Evolutionary conservation across 2,888 invertebrate genomes (phyloP).

Genomic region (Orchestes rusci): DNA sequence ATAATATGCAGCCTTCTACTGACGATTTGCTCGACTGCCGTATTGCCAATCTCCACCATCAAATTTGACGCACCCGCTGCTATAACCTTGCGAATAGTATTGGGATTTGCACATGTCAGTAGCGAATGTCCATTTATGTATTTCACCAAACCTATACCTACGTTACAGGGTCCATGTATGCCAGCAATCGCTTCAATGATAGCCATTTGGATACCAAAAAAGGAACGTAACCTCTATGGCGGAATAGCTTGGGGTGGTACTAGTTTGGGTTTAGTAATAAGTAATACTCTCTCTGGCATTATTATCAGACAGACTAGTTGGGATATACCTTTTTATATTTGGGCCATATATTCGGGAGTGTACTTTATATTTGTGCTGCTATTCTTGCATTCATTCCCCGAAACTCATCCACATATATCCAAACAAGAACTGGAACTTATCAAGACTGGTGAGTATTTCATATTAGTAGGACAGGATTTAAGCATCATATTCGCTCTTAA

Average conservation of each 20-base stretch:
- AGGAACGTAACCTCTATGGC: conserved; percentile 67
- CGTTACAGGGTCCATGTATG: conserved; percentile 63
- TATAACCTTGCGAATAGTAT: too few relatives aligned
- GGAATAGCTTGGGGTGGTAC: conserved; percentile 72
- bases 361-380: conserved; percentile 10
- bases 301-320: conserved; percentile 56
- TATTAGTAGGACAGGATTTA: too few relatives aligned
- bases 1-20: too few relatives aligned
- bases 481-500: too few relatives aligned
- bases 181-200: conserved; percentile 46
- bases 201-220: conserved; percentile 71
- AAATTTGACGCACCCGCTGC: too few relatives aligned
- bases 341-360: conserved; percentile 9
- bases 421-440: conserved; percentile 17
- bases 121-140: too few relatives aligned
- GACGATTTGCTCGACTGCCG: too few relatives aligned
- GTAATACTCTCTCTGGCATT: conserved; percentile 58
- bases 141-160: too few relatives aligned
- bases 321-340: conserved; percentile 34
- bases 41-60: too few relatives aligned
- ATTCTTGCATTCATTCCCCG: conserved; percentile 50
- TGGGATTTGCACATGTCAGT: too few relatives aligned
- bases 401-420: conserved; percentile 42
- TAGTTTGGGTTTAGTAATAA: conserved; percentile 59
- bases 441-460: too few relatives aligned